phyloP scores from a whole-genome alignment of 2,888 invertebrate species.

The Lithophane socia region DNA sequence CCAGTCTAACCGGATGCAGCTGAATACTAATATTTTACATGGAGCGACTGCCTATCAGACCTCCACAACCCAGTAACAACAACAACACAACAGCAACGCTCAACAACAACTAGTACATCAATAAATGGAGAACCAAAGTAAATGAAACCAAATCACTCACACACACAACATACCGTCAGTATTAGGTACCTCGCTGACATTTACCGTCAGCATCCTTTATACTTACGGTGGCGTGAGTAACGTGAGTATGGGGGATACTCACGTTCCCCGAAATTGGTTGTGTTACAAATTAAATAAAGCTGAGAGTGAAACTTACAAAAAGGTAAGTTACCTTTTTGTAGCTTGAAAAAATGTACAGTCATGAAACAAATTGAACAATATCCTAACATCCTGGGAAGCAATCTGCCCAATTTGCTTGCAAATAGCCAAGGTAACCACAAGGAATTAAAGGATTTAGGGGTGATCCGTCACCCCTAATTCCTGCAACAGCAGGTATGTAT shows the following conservation, averaged over 20 bases:
- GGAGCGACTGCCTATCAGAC: too few species aligned
- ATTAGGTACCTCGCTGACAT: not conserved
- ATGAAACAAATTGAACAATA: constrained; percentile 6
- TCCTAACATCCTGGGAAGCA: not conserved
- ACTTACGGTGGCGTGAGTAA: too few species aligned
- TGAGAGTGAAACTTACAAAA: not conserved
- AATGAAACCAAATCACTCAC: constrained; percentile 6
- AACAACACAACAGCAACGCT: too few species aligned
- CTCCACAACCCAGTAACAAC: too few species aligned
- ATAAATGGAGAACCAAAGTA: constrained; percentile 11
- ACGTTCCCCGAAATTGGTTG: constrained; percentile 16
- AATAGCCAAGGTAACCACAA: constrained; percentile 26
- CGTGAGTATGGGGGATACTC: too few species aligned
- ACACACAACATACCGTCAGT: not conserved
- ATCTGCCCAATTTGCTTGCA: constrained; percentile 3
- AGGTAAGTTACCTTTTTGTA: not conserved
- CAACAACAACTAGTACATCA: not conserved
- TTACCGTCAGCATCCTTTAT: constrained; percentile 21
- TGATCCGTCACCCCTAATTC: constrained; percentile 17
- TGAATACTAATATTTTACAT: too few species aligned
- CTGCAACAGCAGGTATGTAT: constrained; percentile 1
- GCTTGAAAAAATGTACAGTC: not conserved
- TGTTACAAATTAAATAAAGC: constrained; percentile 28
- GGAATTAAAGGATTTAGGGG: constrained; percentile 31
- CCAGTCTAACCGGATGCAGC: too few species aligned